Percentiles rank a stretch among this genome's conserved stretches.
Evolutionary conservation across 2,888 invertebrate genomes (phyloP).

Genomic region (Isotomurus palustris): DNA sequence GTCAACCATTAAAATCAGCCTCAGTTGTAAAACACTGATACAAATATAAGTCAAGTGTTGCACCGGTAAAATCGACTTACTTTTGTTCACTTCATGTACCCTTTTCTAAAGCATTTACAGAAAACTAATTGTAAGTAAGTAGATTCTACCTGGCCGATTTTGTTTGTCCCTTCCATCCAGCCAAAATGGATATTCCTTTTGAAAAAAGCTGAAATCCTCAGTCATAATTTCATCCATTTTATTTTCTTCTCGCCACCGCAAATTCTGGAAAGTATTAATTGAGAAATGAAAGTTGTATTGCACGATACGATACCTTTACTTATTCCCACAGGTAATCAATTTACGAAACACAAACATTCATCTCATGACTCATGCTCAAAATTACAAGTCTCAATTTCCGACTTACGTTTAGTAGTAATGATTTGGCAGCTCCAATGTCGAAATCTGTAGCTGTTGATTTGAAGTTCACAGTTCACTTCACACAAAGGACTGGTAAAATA

Average conservation of each 20-base stretch:
- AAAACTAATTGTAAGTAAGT: neutral
- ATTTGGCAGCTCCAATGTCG: neutral
- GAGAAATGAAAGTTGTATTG: neutral
- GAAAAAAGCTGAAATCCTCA: neutral
- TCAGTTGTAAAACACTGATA: too few species aligned
- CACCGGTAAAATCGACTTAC: neutral
- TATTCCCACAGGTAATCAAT: too few species aligned
- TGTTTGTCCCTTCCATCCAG: neutral
- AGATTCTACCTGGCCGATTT: neutral
- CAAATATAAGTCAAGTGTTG: too few species aligned
- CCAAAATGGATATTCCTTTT: neutral
- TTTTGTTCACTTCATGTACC: neutral
- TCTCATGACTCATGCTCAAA: too few species aligned
- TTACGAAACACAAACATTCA: too few species aligned
- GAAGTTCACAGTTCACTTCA: too few species aligned
- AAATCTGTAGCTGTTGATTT: neutral
- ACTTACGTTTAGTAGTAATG: neutral
- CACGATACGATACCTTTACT: too few species aligned
- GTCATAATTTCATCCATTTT: neutral
- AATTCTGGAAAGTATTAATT: neutral
- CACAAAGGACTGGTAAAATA: too few species aligned
- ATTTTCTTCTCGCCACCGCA: neutral
- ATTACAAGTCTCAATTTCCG: too few species aligned
- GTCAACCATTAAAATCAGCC: neutral
- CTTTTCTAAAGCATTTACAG: neutral